Percentiles rank a stretch among this genome's conserved stretches.
Evolutionary conservation across 2,113 vertebrate genomes (phyloP).

Genomic region (Pelmatolapia mariae): DNA sequence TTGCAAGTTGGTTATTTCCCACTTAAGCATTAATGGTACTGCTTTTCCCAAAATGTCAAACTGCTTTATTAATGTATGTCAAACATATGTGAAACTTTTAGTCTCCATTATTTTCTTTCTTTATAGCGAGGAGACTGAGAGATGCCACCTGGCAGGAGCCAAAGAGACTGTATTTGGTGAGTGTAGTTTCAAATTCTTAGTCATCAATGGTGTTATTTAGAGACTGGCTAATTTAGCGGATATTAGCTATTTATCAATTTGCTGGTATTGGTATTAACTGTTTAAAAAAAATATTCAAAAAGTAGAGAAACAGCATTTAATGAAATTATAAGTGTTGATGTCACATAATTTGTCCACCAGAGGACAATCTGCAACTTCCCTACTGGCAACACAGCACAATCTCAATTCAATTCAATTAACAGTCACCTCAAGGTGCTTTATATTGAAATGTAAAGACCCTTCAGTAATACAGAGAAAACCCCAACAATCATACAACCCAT

Average conservation of each 20-base stretch:
- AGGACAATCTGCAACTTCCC: background rate
- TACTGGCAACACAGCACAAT: background rate
- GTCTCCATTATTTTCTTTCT: slow-evolving; percentile 22
- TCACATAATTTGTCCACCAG: background rate
- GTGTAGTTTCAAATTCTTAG: slow-evolving; percentile 38
- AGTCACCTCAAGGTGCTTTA: background rate
- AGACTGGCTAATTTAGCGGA: background rate
- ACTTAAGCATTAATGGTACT: background rate
- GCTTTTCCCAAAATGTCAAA: background rate
- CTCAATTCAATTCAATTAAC: background rate
- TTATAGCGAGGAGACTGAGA: slow-evolving; percentile 82
- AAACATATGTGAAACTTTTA: background rate
- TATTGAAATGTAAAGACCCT: background rate
- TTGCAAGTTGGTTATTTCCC: background rate
- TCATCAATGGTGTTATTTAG: background rate
- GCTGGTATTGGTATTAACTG: background rate
- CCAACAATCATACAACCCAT: background rate
- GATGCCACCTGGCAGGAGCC: slow-evolving; percentile 69
- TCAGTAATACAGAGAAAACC: background rate
- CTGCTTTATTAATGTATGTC: background rate
- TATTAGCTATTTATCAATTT: background rate
- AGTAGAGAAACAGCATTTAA: background rate
- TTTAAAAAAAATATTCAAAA: background rate
- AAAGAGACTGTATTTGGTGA: slow-evolving; percentile 83
- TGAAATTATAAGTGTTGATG: background rate